A percentile compares a stretch with the other conserved stretches of the same genome.
phyloP scores from a whole-genome alignment of 2,888 invertebrate genomes.

The Mantis religiosa region DNA sequence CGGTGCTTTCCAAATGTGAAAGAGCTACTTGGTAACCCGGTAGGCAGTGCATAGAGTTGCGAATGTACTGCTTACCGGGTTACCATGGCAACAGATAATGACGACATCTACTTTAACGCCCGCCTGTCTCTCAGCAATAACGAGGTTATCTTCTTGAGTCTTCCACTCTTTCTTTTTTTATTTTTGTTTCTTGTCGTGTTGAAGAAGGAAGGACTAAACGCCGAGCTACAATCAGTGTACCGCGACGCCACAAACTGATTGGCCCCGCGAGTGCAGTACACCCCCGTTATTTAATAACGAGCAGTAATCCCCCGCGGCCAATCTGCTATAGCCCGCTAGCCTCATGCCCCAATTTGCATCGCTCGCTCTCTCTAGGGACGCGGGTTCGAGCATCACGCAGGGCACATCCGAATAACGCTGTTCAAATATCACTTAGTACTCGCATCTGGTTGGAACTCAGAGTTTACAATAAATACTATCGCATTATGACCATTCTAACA shows the following conservation, averaged over 20 bases:
- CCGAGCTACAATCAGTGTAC: neutral
- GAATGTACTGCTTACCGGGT: neutral
- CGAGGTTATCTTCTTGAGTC: neutral
- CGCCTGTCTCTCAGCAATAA: neutral
- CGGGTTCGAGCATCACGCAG: neutral
- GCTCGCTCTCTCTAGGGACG: neutral
- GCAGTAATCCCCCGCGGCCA: constrained; percentile 20
- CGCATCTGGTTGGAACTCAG: too few relatives aligned
- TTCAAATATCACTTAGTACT: too few relatives aligned
- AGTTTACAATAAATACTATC: too few relatives aligned
- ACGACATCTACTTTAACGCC: neutral
- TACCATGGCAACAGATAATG: too few relatives aligned
- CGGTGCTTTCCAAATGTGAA: too few relatives aligned
- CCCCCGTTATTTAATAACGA: constrained; percentile 29
- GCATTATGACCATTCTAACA: too few relatives aligned
- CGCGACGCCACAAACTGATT: constrained; percentile 23
- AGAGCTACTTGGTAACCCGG: too few relatives aligned
- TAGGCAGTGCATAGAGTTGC: too few relatives aligned
- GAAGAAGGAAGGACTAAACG: neutral
- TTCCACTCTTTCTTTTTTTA: neutral
- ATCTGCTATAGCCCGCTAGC: constrained; percentile 6
- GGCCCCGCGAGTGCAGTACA: constrained; percentile 25
- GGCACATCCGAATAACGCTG: too few relatives aligned
- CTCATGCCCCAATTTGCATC: neutral
- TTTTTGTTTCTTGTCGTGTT: neutral